Base-by-base conservation (phyloP, 2,797 vertebrate genomes). In the Columba guinea region DNA sequence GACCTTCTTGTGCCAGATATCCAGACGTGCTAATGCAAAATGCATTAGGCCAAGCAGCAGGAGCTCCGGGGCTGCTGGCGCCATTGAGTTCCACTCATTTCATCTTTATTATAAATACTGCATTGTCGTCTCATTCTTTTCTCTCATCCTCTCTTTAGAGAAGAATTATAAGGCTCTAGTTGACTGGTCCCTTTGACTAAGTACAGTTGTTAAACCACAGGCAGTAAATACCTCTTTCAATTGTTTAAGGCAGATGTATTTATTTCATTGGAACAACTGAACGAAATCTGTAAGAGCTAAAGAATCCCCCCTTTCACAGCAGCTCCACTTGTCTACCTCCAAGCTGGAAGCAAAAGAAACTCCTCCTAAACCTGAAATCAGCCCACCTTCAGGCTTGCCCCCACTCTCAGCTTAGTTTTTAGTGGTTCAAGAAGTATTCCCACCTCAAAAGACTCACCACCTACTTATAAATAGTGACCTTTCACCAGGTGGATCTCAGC, bases 21-120 rank as follows among this genome's bases (percentile, higher is more conserved):
- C 90, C 93, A 96, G 94, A 97, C 91, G 64, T 88, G 85, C 91
- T 97, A 96, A 97, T 97, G 96, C 94, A 97, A 96, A 97, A 96
- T 96, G 95, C 96, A 97, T 97, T 95, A 96, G 95, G 56, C 95
- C 86, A 86, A 97, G 91, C 96, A 96, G 96, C 96, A 93, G 95
- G 96, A 97, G 87, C 95, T 96, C 91, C 11, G 10, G 90, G 90
- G 95, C 86, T 96, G 91, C 95, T 96, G 96, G 96, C 95, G 95
- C 96, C 96, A 84, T 91, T 90, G 94, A 96, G 95, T 97, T 97
- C 95, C 93, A 96, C 95, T 95, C 83, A 90, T 96, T 96, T 97
- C 89, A 95, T 96, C 96, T 96, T 97, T 96, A 95, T 96, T 97
- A 97, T 96, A 96, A 96, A 95, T 94, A 96, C 95, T 93, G 90